Percentiles rank a stretch among this genome's conserved stretches.
Conservation (phyloP, 2,888 invertebrate species). For the Diaperis boleti region DNA sequence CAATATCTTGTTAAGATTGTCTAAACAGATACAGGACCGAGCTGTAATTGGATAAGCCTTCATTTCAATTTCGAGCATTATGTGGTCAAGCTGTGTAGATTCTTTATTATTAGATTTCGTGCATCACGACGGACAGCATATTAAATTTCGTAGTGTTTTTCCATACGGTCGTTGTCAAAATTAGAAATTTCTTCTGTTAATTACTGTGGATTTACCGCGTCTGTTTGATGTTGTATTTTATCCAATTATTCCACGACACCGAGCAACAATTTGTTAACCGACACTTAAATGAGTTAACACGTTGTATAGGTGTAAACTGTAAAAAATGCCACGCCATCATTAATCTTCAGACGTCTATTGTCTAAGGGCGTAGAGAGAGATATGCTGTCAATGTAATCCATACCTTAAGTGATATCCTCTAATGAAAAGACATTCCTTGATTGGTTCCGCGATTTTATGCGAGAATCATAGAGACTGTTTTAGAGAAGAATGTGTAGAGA, state of each 20-base stretch:
- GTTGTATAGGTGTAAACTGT: slow-evolving; percentile 18
- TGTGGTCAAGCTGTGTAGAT: slow-evolving; percentile 36
- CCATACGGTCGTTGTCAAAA: slow-evolving; percentile 14
- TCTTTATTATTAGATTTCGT: slow-evolving; percentile 39
- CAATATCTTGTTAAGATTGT: slow-evolving; percentile 48
- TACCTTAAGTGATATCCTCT: slow-evolving; percentile 1
- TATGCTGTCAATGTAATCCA: slow-evolving; percentile 28
- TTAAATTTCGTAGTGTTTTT: slow-evolving; percentile 27
- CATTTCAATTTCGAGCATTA: slow-evolving; percentile 34
- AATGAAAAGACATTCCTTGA: slow-evolving; percentile 22
- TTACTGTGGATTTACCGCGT: not conserved
- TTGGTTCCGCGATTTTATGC: too few species aligned
- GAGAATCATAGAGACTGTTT: too few species aligned
- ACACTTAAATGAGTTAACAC: slow-evolving; percentile 23
- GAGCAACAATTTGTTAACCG: slow-evolving; percentile 25
- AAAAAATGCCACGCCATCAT: slow-evolving; percentile 29
- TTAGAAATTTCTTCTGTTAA: slow-evolving; percentile 6
- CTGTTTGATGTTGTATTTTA: slow-evolving; percentile 5
- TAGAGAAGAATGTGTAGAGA: too few species aligned
- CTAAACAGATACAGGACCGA: slow-evolving; percentile 41
- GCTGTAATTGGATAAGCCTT: slow-evolving; percentile 44
- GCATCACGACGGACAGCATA: slow-evolving; percentile 20
- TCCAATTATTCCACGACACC: slow-evolving; percentile 6
- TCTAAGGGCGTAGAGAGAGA: slow-evolving; percentile 17
- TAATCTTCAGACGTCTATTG: slow-evolving; percentile 19